Evolutionary conservation across 2,888 invertebrate species (phyloP), one percentile per base, ranked within the genome.

Genomic region (Neria commutata): DNA sequence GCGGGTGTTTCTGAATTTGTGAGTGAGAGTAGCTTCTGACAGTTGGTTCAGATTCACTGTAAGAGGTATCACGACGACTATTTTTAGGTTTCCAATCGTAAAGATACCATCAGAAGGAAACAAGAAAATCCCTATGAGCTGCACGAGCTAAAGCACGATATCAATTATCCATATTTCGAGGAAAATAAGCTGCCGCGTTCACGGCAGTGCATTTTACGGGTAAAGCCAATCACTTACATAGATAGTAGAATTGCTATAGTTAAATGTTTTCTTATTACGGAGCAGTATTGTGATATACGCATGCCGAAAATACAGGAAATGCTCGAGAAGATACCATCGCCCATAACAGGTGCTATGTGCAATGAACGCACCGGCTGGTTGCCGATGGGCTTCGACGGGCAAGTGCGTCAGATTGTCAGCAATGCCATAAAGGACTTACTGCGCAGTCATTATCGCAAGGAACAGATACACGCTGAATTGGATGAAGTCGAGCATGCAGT

Each of bases 161-260:
- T 79, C 5, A 78, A 76, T 29, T 81, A 77, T 78, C 68, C 83
- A 69, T 73, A 88, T 67, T 88, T 90, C 69, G 84, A 87, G 6
- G 91, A 92, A 1, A 90, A 90, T 11, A 84, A 86, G 65, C 81
- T 92, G 51, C 95, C 95, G 0, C 87, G 91, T 4, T 91, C 91
- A 50, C 83, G 93, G 37, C 95, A 96, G 81, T 92, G 94, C 85
- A 93, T 92, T 81, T 93, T 95, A 79, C 94, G 95, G 85, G 90
- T 93, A 80, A 64, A 42, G 54, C 26, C 26, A 24, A 11, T 11
- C 10, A 58, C 23, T 48, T n/a, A 21, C 19, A 24, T 25, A 26
- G 16, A 26, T 5, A 3, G 16, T 24, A 3, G 1, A 24, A 16
- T 11, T 26, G n/a, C 29, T 14, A 3, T 14, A 10, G 16, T 26